phyloP scores from a whole-genome alignment of 2,113 vertebrate species.

The Andinoacara biseriatus region DNA sequence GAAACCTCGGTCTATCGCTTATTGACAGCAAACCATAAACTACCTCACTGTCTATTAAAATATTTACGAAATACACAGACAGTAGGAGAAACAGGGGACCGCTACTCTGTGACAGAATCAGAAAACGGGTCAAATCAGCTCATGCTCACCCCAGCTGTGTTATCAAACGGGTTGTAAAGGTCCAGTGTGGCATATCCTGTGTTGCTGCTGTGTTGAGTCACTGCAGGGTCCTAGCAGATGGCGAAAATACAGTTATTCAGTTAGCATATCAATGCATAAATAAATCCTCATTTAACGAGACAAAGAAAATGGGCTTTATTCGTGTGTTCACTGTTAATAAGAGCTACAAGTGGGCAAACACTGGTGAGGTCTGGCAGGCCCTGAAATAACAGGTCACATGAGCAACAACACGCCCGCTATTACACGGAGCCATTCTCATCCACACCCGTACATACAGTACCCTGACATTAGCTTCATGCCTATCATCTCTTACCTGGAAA shows the following conservation, averaged over 20 bases:
- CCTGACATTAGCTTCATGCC: neutral
- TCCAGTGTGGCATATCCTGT: constrained; percentile 88
- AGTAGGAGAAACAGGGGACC: neutral
- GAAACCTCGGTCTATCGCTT: no score
- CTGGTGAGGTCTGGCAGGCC: neutral
- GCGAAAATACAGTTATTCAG: neutral
- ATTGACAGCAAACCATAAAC: neutral
- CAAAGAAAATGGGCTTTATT: neutral
- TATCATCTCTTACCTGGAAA: constrained; percentile 78
- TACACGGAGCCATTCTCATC: constrained; percentile 5
- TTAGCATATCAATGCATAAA: neutral
- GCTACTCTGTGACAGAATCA: neutral
- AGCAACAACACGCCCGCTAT: constrained; percentile 55
- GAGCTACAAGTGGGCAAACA: constrained; percentile 34
- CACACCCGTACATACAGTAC: neutral
- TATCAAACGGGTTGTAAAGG: constrained; percentile 94
- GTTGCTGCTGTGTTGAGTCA: constrained; percentile 84
- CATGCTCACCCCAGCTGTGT: constrained; percentile 78
- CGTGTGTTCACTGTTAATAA: neutral
- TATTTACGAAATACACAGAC: neutral
- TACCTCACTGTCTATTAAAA: neutral
- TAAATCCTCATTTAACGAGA: neutral
- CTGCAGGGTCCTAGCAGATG: constrained; percentile 85
- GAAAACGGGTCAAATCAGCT: neutral
- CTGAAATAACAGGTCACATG: constrained; percentile 56